Percentiles rank a stretch among this genome's conserved stretches.
phyloP scores from a whole-genome alignment of 2,797 vertebrate genomes.

The Rhabdophis nuchalis region DNA sequence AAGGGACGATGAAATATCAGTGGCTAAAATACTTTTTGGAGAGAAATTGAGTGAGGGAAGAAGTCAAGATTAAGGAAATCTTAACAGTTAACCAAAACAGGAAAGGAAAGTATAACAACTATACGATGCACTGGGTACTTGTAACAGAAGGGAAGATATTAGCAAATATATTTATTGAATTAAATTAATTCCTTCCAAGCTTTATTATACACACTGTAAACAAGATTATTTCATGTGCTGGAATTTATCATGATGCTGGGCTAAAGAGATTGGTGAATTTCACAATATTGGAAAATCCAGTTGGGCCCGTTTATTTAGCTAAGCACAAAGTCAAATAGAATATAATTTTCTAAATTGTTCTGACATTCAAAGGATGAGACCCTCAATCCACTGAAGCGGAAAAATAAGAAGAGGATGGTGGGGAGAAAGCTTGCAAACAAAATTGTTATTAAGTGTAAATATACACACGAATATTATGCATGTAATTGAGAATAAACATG shows the following conservation, averaged over 20 bases:
- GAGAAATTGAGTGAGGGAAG: not conserved
- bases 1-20: not conserved
- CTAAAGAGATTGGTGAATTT: slow-evolving; percentile 63
- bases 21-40: not conserved
- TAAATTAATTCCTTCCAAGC: slow-evolving; percentile 70
- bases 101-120: slow-evolving; percentile 56
- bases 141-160: slow-evolving; percentile 54
- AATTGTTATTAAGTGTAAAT: slow-evolving; percentile 20
- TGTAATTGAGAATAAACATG: slow-evolving; percentile 30
- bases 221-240: slow-evolving; percentile 58
- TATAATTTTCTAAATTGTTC: slow-evolving; percentile 43
- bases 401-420: slow-evolving; percentile 11
- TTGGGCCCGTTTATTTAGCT: slow-evolving; percentile 20
- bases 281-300: slow-evolving; percentile 54
- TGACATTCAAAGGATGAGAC: slow-evolving; percentile 25
- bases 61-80: not conserved
- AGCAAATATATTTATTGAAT: slow-evolving; percentile 64
- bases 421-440: not conserved
- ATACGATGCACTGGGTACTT: slow-evolving; percentile 26
- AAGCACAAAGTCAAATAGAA: slow-evolving; percentile 38
- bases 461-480: not conserved
- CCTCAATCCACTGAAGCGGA: slow-evolving; percentile 16
- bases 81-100: slow-evolving; percentile 55
- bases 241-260: slow-evolving; percentile 63
- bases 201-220: slow-evolving; percentile 63